Evolutionary conservation across 2,888 invertebrate species (phyloP).

Genomic region (Sepiola atlantica): DNA sequence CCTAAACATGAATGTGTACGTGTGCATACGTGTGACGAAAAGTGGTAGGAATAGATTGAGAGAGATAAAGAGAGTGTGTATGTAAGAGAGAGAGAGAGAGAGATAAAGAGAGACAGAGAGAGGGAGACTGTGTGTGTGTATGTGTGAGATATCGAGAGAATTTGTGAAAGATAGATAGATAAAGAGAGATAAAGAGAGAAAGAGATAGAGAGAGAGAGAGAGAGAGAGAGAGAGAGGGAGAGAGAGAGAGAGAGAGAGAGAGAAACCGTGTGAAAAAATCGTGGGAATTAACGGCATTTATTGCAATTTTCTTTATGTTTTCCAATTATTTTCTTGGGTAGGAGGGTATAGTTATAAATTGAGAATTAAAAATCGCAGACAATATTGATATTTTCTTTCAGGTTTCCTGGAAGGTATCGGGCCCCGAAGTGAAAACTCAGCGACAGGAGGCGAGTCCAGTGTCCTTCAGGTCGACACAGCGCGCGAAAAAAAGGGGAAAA

Average conservation of each 20-base stretch:
- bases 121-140: not conserved
- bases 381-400: constrained; percentile 16
- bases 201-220: not conserved
- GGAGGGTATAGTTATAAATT: not conserved
- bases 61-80: not conserved
- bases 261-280: no score
- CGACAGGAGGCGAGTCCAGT: not conserved
- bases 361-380: not conserved
- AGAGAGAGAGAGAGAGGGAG: not conserved
- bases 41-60: not conserved
- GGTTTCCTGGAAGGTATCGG: not conserved
- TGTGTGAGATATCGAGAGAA: no score
- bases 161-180: no score
- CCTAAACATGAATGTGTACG: no score
- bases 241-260: not conserved
- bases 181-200: not conserved
- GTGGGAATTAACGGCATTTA: not conserved
- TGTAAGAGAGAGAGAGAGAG: not conserved
- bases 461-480: not conserved
- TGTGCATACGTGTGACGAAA: no score
- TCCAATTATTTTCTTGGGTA: not conserved
- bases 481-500: not conserved
- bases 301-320: not conserved
- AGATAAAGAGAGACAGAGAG: not conserved
- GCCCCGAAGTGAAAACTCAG: not conserved